Percentiles rank a stretch among this genome's conserved stretches.
These are phyloP conservation scores for Stichopus horrens DNA, from an alignment of 53 echinoderm and acorn worm species.

Conservation along the genomic window DNA sequence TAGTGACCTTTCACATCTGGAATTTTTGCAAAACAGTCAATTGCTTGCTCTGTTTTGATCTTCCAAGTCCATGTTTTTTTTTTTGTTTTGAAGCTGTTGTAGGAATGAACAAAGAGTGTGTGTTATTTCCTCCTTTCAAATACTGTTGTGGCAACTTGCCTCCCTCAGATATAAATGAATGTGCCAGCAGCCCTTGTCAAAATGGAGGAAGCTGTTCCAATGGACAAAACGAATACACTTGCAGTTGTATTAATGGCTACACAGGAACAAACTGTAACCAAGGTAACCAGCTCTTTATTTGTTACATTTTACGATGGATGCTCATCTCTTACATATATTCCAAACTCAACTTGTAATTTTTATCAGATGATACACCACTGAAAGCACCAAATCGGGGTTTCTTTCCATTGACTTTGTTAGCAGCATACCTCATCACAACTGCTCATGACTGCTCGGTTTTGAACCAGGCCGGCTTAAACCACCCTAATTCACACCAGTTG, in stretches of 20 bases:
- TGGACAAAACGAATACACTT: slow-evolving; percentile 58
- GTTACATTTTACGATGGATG: not conserved
- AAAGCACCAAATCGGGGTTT: not conserved
- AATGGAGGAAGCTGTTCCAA: slow-evolving; percentile 64
- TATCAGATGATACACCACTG: too few relatives aligned
- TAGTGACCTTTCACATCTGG: too few relatives aligned
- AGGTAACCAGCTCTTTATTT: slow-evolving; percentile 42
- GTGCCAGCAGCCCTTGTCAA: slow-evolving; percentile 45
- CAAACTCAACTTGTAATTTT: too few relatives aligned
- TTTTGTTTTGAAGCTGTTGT: too few relatives aligned
- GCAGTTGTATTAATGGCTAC: slow-evolving; percentile 66
- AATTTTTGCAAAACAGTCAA: too few relatives aligned
- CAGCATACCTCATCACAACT: not conserved
- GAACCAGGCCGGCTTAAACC: too few relatives aligned
- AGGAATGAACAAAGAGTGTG: not conserved
- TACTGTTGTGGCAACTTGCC: not conserved
- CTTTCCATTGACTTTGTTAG: not conserved
- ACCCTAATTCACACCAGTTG: too few relatives aligned
- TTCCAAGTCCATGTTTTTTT: not conserved
- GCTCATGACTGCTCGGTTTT: too few relatives aligned
- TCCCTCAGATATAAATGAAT: slow-evolving; percentile 26
- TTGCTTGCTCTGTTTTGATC: not conserved
- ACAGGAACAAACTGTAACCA: slow-evolving; percentile 61
- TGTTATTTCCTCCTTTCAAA: not conserved
- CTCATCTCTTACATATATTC: too few relatives aligned